phyloP scores from a whole-genome alignment of 2,113 vertebrate genomes.

The Elanus axillaris region DNA sequence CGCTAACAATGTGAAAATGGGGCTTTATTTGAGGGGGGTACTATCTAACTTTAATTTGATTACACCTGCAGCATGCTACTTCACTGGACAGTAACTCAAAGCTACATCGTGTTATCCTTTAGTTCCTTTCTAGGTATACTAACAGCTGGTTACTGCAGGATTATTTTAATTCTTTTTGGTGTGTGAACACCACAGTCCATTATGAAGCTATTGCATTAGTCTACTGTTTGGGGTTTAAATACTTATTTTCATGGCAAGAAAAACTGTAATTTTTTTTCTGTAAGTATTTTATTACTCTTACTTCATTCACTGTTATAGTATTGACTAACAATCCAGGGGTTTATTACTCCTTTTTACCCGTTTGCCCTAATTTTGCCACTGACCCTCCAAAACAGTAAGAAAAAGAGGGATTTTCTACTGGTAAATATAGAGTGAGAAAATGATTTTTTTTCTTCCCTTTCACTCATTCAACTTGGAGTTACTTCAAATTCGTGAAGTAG shows the following conservation, averaged over 20 bases:
- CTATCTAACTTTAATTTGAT: slow-evolving; percentile 16
- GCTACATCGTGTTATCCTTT: not conserved
- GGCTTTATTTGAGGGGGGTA: not conserved
- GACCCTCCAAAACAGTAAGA: not conserved
- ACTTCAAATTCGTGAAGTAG: not conserved
- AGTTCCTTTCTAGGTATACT: not conserved
- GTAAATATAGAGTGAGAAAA: not conserved
- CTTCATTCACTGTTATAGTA: not conserved
- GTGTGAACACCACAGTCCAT: not conserved
- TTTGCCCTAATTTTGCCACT: not conserved
- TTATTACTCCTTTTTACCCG: not conserved
- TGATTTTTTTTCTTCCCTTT: not conserved
- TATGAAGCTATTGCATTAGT: not conserved
- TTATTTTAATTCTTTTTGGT: not conserved
- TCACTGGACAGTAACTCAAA: not conserved
- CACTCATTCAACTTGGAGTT: not conserved
- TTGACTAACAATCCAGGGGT: not conserved
- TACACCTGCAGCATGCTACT: not conserved
- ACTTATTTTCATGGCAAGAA: not conserved
- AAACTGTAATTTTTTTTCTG: not conserved
- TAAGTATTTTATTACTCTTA: not conserved
- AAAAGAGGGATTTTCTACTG: not conserved
- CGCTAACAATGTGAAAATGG: slow-evolving; percentile 4
- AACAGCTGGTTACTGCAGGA: not conserved
- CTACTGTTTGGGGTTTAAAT: not conserved